Conservation (phyloP, 2,797 vertebrate species). For the Enteromius trimaculatus region DNA sequence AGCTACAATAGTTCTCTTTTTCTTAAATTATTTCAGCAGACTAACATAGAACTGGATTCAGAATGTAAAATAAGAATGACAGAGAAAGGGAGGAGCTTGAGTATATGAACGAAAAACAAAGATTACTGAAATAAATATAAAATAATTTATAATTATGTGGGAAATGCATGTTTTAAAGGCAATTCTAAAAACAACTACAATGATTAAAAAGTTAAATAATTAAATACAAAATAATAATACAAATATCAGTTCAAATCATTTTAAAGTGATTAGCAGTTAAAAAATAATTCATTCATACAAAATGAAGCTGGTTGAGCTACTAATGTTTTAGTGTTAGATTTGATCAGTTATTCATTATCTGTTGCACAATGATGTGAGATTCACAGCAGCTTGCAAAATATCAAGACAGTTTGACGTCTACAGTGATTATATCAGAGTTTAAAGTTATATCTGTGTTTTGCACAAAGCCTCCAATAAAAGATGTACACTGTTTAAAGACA, state of each 20-base stretch:
- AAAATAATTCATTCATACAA: background rate
- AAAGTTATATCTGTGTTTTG: constrained; percentile 4
- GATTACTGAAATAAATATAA: background rate
- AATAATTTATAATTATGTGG: background rate
- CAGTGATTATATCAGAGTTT: constrained; percentile 1
- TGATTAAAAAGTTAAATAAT: too few relatives aligned
- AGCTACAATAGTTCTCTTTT: background rate
- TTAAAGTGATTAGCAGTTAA: too few relatives aligned
- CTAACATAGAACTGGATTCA: too few relatives aligned
- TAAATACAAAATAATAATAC: too few relatives aligned
- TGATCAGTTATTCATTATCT: background rate
- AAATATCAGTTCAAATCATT: too few relatives aligned
- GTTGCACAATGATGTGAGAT: background rate
- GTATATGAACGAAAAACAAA: background rate
- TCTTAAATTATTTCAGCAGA: background rate
- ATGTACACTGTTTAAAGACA: too few relatives aligned
- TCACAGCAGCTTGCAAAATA: background rate
- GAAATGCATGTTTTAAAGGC: background rate
- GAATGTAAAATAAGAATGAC: background rate
- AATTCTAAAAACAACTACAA: background rate
- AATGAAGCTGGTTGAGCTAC: background rate
- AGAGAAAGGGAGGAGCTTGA: background rate
- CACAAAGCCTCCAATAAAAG: background rate
- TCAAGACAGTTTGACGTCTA: background rate
- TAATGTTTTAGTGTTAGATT: background rate